Base-by-base conservation (phyloP, 2,888 invertebrate genomes). In the Liodrosophila aerea region DNA sequence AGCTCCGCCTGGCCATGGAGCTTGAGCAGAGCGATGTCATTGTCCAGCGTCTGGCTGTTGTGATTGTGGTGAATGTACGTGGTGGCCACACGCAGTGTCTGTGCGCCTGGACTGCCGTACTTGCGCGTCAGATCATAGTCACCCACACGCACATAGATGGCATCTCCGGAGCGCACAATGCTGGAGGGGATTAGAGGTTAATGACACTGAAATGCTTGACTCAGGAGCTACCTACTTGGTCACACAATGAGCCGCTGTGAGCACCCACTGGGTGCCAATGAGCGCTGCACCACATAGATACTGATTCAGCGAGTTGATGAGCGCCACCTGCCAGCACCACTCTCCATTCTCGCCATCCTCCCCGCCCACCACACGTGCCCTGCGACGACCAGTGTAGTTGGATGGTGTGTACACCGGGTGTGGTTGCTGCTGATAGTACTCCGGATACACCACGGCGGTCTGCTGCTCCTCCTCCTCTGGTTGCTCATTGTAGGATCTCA, bases 41-140 rank as follows among this genome's bases (percentile, higher is more conserved):
- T 97, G 88, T 97, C 97, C 71, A 97, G 90, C 1, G 97, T 97
- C 90, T 97, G 97, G 76, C 96, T 96, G 90, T 97, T 97, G 91
- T 97, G 97, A 91, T 97, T 97, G 90, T 97, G 97, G 87, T 97
- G 97, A 64, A 97, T 97, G 89, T 97, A 97, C 0, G 97, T 97
- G 49, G 97, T 97, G 50, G 96, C 96, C 1, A 97, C 97, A 11
- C 96, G 92, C 13, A 97, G 91, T 0, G 97, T 97, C 91, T 97
- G 97, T 0, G 97, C 97, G 7, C 96, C 97, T 0, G 96, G 96
- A 73, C 96, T 97, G 27, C 97, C 97, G 88, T 96, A 96, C 89
- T 97, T 96, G 58, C 96, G 92, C 0, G 97, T 97, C 70, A 97
- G 91, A 90, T 97, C 97, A 87, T 97, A 96, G 89, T 97, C 97